phyloP scores from a whole-genome alignment of 2,888 invertebrate genomes.

The Nymphalis c-album region DNA sequence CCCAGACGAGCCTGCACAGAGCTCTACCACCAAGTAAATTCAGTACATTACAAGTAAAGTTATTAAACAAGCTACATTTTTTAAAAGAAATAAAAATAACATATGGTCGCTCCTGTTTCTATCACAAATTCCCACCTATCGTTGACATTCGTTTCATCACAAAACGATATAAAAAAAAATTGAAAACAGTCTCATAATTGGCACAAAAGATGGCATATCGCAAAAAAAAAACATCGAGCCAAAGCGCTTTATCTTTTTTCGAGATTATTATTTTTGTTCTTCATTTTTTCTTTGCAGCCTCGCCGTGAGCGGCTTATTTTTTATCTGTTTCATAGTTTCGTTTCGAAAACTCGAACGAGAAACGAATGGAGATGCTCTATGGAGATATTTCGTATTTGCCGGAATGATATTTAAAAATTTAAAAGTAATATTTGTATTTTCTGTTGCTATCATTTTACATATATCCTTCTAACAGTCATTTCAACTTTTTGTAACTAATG shows the following conservation, averaged over 20 bases:
- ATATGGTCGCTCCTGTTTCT: conserved; percentile 21
- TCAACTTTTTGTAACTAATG: too few relatives aligned
- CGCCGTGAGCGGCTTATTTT: conserved; percentile 60
- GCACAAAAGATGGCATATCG: conserved; percentile 76
- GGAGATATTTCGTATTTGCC: neutral
- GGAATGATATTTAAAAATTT: too few relatives aligned
- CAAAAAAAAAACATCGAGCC: conserved; percentile 65
- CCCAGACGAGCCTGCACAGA: too few relatives aligned
- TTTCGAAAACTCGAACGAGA: conserved; percentile 46
- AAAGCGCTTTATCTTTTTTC: conserved; percentile 66
- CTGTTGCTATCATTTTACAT: too few relatives aligned
- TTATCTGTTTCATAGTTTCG: conserved; percentile 62
- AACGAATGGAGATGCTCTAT: conserved; percentile 47
- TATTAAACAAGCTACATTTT: conserved; percentile 1
- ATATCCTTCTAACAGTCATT: too few relatives aligned
- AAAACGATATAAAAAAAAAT: conserved; percentile 56
- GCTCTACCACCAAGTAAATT: too few relatives aligned
- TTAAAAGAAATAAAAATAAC: conserved; percentile 16
- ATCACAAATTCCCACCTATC: conserved; percentile 68
- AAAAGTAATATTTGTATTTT: too few relatives aligned
- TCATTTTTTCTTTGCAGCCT: conserved; percentile 65
- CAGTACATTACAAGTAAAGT: neutral
- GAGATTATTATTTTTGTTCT: conserved; percentile 69
- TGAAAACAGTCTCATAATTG: conserved; percentile 70
- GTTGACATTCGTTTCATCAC: conserved; percentile 51